Base-by-base conservation (phyloP, 2,113 vertebrate genomes). In the Cinclus cinclus region DNA sequence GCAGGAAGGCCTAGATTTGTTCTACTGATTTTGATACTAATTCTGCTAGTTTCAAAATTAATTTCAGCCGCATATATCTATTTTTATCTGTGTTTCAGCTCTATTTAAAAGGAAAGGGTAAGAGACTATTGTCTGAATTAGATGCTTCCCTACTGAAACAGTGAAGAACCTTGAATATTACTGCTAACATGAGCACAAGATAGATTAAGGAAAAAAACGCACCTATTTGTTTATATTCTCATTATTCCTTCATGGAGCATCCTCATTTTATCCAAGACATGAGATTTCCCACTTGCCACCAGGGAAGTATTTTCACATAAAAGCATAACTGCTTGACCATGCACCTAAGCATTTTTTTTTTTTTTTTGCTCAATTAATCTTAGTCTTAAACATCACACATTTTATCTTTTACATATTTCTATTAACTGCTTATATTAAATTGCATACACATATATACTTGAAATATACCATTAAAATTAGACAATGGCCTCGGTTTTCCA, bases 1-100 rank as follows among this genome's bases (percentile, higher is more conserved):
- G 81, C 94, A 96, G 96, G 82, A 96, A 97, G 79, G 95, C 84
- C 95, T 92, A 95, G 83, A 92, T 93, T 95, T 94, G 77, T 93
- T 93, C 93, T 70, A 87, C 90, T 96, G 90, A 95, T 70, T 86
- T 94, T 68, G 37, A 91, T 91, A 96, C 69, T 91, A 92, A 80
- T 73, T 88, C 67, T 90, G 49, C 27, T 95, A 33, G 84, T 95
- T 97, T 96, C 86, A 82, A 82, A 95, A 94, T 78, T 95, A 95
- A 94, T 96, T 96, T 96, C 82, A 96, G 67, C 47, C 37, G 86
- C 20, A 1, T 87, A 9, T 73, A n/a, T 75, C 69, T 92, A 83
- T 93, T 95, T 97, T 92, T 85, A 23, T 93, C 77, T 68, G 25
- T 74, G n/a, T 71, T 87, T 89, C 69, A 77, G 56, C 53, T 78